Evolutionary conservation across 35 echinoderm and acorn worm genomes (phyloP).

Genomic region (Lytechinus variegatus): DNA sequence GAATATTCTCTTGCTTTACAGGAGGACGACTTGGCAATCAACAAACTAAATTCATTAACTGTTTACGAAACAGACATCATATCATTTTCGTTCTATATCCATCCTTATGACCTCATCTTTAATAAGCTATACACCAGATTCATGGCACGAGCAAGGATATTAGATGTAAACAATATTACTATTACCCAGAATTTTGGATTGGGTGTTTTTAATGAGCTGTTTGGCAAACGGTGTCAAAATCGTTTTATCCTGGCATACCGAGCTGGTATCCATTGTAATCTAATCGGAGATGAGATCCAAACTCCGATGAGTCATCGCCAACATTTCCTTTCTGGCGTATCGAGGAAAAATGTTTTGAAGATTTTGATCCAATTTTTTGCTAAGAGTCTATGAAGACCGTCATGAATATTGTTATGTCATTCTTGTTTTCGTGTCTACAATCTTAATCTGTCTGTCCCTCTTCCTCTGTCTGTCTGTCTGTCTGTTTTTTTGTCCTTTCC

Average conservation of each 20-base stretch:
- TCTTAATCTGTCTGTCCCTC: background rate
- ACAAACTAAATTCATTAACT: background rate
- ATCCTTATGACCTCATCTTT: background rate
- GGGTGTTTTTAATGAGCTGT: background rate
- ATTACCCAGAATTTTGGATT: background rate
- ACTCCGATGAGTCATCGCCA: background rate
- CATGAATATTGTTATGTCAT: background rate
- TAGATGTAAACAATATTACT: conserved; percentile 15
- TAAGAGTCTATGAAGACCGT: background rate
- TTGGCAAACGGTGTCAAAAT: background rate
- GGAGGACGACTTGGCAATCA: background rate
- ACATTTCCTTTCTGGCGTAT: background rate
- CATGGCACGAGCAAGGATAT: background rate
- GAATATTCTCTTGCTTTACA: no score
- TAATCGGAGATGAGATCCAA: background rate
- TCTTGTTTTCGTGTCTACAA: background rate
- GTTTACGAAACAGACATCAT: background rate
- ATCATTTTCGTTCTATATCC: background rate
- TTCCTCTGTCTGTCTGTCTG: background rate
- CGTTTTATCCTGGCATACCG: background rate
- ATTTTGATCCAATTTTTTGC: background rate
- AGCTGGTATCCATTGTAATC: background rate
- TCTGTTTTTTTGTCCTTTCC: background rate
- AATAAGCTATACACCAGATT: background rate
- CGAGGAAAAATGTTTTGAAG: background rate